These are phyloP conservation scores for Operophtera brumata DNA, from an alignment of 2,888 invertebrate species.

Conservation along the genomic window DNA sequence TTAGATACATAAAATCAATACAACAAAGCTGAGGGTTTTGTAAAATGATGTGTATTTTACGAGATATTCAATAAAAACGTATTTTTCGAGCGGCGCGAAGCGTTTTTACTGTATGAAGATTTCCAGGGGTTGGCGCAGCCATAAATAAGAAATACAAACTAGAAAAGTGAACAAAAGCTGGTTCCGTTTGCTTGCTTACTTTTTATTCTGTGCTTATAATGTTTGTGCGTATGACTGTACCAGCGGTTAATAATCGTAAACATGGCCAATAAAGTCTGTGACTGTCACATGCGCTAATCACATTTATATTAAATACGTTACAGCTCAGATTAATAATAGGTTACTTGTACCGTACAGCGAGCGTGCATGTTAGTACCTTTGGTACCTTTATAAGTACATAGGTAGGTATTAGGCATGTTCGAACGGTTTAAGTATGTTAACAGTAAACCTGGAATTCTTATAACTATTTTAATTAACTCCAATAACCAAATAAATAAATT, in stretches of 20 bases:
- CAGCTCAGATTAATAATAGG: constrained; percentile 27
- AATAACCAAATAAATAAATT: no score
- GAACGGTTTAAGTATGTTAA: not conserved
- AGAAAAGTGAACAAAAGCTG: no score
- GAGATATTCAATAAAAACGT: no score
- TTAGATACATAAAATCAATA: no score
- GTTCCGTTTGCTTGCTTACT: no score
- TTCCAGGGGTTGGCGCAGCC: no score
- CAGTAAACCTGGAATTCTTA: not conserved
- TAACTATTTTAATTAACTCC: no score
- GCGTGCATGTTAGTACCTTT: constrained; percentile 27
- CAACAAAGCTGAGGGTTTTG: no score
- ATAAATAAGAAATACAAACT: no score
- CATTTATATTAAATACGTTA: constrained; percentile 41
- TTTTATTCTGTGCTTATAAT: not conserved
- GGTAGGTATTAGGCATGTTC: constrained; percentile 14
- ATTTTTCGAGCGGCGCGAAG: no score
- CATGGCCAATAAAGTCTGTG: constrained; percentile 50
- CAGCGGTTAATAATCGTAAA: constrained; percentile 45
- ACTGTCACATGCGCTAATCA: constrained; percentile 50
- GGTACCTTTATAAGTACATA: constrained; percentile 8
- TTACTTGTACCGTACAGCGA: constrained; percentile 28
- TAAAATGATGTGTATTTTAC: no score
- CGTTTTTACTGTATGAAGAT: no score
- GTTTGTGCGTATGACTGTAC: constrained; percentile 28